These are phyloP conservation scores for Leptobrachium leishanense DNA, from an alignment of 2,113 vertebrate species.

Conservation along the genomic window DNA sequence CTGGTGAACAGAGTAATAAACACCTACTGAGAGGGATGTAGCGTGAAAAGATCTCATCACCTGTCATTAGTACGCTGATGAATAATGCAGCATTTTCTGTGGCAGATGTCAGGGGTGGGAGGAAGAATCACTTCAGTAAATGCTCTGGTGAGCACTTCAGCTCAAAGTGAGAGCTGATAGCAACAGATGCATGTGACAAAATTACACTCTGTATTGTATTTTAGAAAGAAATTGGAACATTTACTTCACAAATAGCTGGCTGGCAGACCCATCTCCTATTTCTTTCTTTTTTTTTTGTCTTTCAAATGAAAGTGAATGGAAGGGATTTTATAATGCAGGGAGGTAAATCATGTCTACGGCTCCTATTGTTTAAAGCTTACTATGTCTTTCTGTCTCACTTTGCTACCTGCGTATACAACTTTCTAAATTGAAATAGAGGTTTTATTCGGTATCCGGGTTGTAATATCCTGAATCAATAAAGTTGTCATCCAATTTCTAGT, in stretches of 20 bases:
- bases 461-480: constrained; percentile 45
- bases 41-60: constrained; percentile 85
- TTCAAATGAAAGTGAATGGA: constrained; percentile 48
- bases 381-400: constrained; percentile 30
- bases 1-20: constrained; percentile 83
- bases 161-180: constrained; percentile 73
- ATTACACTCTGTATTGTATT: constrained; percentile 74
- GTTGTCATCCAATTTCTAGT: constrained; percentile 35
- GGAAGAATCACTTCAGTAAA: constrained; percentile 72
- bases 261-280: constrained; percentile 53
- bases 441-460: constrained; percentile 30
- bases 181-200: constrained; percentile 78
- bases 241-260: constrained; percentile 68
- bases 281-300: constrained; percentile 18
- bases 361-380: constrained; percentile 26
- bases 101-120: constrained; percentile 80
- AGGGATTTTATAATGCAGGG: constrained; percentile 53
- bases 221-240: constrained; percentile 72
- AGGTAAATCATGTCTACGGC: constrained; percentile 50
- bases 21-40: constrained; percentile 81
- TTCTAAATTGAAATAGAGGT: constrained; percentile 35
- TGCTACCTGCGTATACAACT: constrained; percentile 26
- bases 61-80: constrained; percentile 81
- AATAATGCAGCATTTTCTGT: constrained; percentile 81
- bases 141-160: constrained; percentile 77